Conservation (phyloP, 2,113 vertebrate species). For the Haemorhous mexicanus region DNA sequence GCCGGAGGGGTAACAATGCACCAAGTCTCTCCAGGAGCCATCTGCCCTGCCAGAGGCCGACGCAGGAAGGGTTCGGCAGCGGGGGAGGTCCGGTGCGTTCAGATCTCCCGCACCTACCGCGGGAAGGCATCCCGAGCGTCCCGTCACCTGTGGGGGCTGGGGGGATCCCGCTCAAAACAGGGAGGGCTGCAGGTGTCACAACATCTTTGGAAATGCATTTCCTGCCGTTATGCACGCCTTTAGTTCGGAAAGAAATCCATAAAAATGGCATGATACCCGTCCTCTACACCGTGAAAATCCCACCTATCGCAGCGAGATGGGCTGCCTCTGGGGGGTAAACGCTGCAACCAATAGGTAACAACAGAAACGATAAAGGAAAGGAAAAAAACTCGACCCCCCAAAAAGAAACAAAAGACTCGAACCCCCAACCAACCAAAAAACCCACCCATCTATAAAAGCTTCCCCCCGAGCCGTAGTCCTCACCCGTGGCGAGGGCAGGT, state of each 20-base stretch:
- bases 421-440: not conserved
- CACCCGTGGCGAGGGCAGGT: not conserved
- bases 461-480: rapidly evolving
- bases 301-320: not conserved
- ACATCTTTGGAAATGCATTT: not conserved
- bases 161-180: not conserved
- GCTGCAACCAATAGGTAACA: not conserved
- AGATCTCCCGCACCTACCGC: too few species aligned
- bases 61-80: not conserved
- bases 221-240: not conserved
- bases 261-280: too few species aligned
- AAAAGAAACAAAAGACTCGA: not conserved
- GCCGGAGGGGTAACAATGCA: rapidly evolving
- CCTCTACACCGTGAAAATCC: not conserved
- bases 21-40: not conserved
- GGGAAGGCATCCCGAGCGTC: not conserved
- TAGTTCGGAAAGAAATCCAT: not conserved
- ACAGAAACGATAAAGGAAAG: not conserved
- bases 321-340: not conserved
- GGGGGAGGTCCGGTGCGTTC: not conserved
- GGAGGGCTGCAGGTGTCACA: not conserved
- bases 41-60: too few species aligned
- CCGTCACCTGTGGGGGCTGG: not conserved
- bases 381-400: rapidly evolving
- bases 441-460: not conserved